Evolutionary conservation across 2,113 vertebrate species (phyloP), one percentile per base, ranked within the genome.

Genomic region (Addax nasomaculatus): DNA sequence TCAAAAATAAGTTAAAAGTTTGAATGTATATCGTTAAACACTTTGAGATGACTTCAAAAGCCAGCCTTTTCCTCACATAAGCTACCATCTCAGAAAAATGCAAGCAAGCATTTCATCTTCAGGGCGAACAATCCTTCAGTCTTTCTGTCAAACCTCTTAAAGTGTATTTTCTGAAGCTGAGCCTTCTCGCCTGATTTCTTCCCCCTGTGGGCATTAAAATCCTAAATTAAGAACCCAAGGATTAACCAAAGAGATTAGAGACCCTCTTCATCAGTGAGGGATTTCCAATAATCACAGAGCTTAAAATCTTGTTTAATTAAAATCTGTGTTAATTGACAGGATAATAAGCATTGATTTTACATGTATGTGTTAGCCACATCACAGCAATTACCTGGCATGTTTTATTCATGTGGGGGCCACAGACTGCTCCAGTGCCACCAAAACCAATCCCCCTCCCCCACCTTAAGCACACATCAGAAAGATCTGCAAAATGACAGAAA

Each of bases 271-370:
- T 57, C 96, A 89, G 89, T 96, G 96, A 95, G 91, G 93, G 97
- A 97, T 98, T 98, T 97, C 95, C 97, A 95, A 98, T 19, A 89
- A 90, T 88, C 96, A 96, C 84, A 89, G 89, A 94, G 79, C 95
- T 95, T 96, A 97, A 96, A 97, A 98, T 98, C 97, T 96, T 98
- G 94, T 97, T 98, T 98, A 97, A 98, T 99, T 98, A 76, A 76
- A 43, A 98, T 97, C 96, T 98, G 95, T 98, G 97, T 98, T 98
- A 98, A 98, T 97, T 98, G 98, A 98, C 96, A 62, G 97, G 96
- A 98, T 98, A 98, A 98, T 98, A 95, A 98, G 96, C 97, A 97
- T 96, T 92, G 94, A 98, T 97, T 98, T 97, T 95, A 97, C 97
- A 96, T 64, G 79, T 51, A 39, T 98, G 91, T 98, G 97, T 98